Evolutionary conservation across 2,113 vertebrate genomes (phyloP).

Genomic region (Antennarius striatus): DNA sequence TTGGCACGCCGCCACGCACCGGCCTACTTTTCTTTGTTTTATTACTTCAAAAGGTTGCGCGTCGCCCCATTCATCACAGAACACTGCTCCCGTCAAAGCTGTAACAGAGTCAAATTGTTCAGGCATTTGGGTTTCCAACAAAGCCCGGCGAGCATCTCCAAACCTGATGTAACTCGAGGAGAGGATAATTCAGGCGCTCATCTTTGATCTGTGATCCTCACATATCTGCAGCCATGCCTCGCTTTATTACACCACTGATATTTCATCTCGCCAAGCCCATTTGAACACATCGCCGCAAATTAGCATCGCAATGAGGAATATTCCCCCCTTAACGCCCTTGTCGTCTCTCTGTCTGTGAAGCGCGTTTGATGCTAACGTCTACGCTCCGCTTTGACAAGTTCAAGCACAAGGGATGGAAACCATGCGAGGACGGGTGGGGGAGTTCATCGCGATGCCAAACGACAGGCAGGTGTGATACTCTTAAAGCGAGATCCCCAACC

Average conservation of each 20-base stretch:
- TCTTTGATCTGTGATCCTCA: slow-evolving; percentile 68
- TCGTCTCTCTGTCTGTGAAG: too few relatives aligned
- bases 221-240: slow-evolving; percentile 43
- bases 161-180: slow-evolving; percentile 59
- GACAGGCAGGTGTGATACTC: too few relatives aligned
- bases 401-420: slow-evolving; percentile 6
- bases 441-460: too few relatives aligned
- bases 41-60: slow-evolving; percentile 66
- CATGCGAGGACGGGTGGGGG: background rate
- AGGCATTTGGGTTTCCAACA: slow-evolving; percentile 53
- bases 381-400: background rate
- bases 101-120: slow-evolving; percentile 61
- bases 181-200: slow-evolving; percentile 46
- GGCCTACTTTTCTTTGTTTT: slow-evolving; percentile 64
- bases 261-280: slow-evolving; percentile 43
- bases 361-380: too few relatives aligned
- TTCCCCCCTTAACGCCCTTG: slow-evolving; percentile 1
- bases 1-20: slow-evolving; percentile 52
- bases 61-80: slow-evolving; percentile 62
- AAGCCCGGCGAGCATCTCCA: slow-evolving; percentile 48
- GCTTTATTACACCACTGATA: slow-evolving; percentile 48
- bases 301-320: slow-evolving; percentile 36
- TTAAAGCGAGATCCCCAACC: slow-evolving; percentile 1
- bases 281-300: slow-evolving; percentile 39
- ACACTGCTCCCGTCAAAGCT: slow-evolving; percentile 48